phyloP scores from a whole-genome alignment of 2,888 invertebrate genomes.

The Epirrita christyi region DNA sequence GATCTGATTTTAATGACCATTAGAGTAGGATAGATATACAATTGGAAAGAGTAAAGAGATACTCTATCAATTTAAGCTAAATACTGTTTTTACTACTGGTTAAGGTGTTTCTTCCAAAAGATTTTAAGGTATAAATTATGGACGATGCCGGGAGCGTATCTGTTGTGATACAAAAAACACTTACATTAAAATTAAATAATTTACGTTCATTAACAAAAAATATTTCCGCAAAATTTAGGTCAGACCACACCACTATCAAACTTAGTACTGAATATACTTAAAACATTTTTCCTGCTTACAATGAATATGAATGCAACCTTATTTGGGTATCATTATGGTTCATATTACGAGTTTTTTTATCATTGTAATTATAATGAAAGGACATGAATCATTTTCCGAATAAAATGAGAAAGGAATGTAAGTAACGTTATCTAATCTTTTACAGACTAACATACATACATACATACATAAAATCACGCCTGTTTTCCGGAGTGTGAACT shows the following conservation, averaged over 20 bases:
- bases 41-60: too few relatives aligned
- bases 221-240: background rate
- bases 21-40: too few relatives aligned
- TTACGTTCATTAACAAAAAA: too few relatives aligned
- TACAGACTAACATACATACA: too few relatives aligned
- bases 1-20: background rate
- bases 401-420: background rate
- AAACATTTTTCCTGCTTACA: constrained; percentile 9
- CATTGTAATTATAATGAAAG: background rate
- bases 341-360: constrained; percentile 3
- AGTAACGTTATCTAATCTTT: background rate
- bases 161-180: background rate
- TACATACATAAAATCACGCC: too few relatives aligned
- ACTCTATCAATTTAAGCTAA: too few relatives aligned
- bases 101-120: background rate
- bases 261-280: background rate
- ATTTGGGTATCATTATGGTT: constrained; percentile 9
- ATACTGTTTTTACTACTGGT: too few relatives aligned
- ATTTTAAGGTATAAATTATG: background rate
- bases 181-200: background rate
- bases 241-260: constrained; percentile 2
- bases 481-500: too few relatives aligned
- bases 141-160: background rate
- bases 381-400: constrained; percentile 22
- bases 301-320: constrained; percentile 7